Evolutionary conservation across 2,888 invertebrate species (phyloP).

Genomic region (Poecilus cupreus): DNA sequence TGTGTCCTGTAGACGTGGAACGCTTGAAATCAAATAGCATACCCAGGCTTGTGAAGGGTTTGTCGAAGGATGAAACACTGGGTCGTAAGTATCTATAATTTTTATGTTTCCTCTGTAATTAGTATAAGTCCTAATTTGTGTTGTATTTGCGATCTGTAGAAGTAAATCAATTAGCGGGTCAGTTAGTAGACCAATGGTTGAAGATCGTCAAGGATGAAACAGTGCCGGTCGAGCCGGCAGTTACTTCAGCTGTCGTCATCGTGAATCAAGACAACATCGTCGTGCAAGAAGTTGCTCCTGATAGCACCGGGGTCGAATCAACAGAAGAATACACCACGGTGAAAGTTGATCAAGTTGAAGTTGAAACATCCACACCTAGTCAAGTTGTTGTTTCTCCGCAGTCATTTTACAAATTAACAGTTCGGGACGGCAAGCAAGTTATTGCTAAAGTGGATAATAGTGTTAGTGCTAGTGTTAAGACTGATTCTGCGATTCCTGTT

Average conservation of each 20-base stretch:
- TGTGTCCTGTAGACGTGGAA: constrained; percentile 93
- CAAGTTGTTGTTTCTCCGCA: constrained; percentile 64
- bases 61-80: constrained; percentile 88
- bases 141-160: constrained; percentile 74
- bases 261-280: constrained; percentile 56
- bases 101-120: background rate
- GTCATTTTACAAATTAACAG: constrained; percentile 78
- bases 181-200: constrained; percentile 92
- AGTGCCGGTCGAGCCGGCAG: constrained; percentile 61
- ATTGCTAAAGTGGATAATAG: constrained; percentile 77
- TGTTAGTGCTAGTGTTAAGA: constrained; percentile 63
- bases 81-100: constrained; percentile 78
- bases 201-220: constrained; percentile 88
- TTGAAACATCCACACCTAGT: constrained; percentile 61
- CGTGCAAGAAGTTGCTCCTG: constrained; percentile 52
- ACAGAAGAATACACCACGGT: constrained; percentile 59
- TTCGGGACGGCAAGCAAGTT: constrained; percentile 84
- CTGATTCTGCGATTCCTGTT: constrained; percentile 43
- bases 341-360: constrained; percentile 61
- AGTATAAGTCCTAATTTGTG: constrained; percentile 20
- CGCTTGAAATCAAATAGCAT: constrained; percentile 93
- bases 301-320: constrained; percentile 60
- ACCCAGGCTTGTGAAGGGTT: constrained; percentile 91
- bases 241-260: constrained; percentile 44
- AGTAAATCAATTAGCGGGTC: constrained; percentile 85